phyloP scores from a whole-genome alignment of 2,113 vertebrate genomes.

The Semnornis frantzii region DNA sequence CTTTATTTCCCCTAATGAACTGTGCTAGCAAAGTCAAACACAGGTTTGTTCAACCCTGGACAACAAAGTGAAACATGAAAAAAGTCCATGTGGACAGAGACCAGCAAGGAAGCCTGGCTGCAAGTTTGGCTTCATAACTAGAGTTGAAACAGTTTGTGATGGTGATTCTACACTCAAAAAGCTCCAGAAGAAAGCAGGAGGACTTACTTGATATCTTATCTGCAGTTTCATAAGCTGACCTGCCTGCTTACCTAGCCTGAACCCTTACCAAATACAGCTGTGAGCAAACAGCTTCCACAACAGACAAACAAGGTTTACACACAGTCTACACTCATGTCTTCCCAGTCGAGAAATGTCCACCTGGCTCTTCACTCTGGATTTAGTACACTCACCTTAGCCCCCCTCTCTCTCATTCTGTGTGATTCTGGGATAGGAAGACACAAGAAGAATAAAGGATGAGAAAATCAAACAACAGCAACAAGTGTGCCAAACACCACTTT shows the following conservation, averaged over 20 bases:
- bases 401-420: not conserved
- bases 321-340: not conserved
- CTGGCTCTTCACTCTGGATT: not conserved
- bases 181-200: not conserved
- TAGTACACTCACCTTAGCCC: not conserved
- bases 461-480: not conserved
- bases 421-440: not conserved
- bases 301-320: not conserved
- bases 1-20: not conserved
- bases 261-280: not conserved
- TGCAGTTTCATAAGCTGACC: not conserved
- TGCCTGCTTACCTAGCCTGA: not conserved
- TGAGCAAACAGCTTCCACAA: not conserved
- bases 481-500: not conserved
- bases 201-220: not conserved
- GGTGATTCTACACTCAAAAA: not conserved
- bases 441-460: not conserved
- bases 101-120: not conserved
- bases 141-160: not conserved
- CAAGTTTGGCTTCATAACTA: not conserved
- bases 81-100: not conserved
- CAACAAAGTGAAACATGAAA: not conserved
- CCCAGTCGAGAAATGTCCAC: not conserved
- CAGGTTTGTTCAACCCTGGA: not conserved
- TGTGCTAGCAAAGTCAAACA: slow-evolving; percentile 13